Conservation (phyloP, 2,797 vertebrate species). For the Microctenopoma lineatum region DNA sequence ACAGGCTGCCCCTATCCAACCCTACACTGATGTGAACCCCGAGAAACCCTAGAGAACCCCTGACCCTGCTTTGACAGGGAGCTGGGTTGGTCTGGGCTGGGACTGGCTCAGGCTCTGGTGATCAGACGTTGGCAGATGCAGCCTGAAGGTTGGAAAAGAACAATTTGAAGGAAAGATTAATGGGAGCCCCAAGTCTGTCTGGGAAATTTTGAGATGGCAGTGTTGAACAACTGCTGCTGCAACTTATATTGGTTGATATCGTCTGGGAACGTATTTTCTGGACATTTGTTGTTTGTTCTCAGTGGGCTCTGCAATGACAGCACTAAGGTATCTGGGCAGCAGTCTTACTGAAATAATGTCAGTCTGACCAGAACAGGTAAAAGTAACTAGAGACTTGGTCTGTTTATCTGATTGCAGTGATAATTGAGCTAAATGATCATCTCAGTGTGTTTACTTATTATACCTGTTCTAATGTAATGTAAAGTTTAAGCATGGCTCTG, state of each 20-base stretch:
- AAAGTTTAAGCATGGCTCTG: neutral
- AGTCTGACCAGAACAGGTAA: neutral
- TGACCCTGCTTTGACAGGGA: slow-evolving; percentile 70
- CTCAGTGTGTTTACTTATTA: too few relatives aligned
- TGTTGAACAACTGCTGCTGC: slow-evolving; percentile 29
- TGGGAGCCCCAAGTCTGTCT: slow-evolving; percentile 20
- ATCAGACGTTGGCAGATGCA: slow-evolving; percentile 16
- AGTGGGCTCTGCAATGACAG: too few relatives aligned
- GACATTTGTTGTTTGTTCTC: too few relatives aligned
- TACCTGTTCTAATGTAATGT: neutral
- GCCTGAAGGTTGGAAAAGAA: slow-evolving; percentile 40
- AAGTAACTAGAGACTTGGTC: too few relatives aligned
- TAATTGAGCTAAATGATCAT: too few relatives aligned
- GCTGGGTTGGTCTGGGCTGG: slow-evolving; percentile 32
- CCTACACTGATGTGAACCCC: slow-evolving; percentile 62
- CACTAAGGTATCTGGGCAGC: too few relatives aligned
- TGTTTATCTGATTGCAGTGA: too few relatives aligned
- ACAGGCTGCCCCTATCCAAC: slow-evolving; percentile 66
- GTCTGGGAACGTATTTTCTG: neutral
- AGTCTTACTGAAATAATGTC: neutral
- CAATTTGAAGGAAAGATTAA: slow-evolving; percentile 45
- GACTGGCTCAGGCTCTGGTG: slow-evolving; percentile 25
- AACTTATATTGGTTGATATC: neutral
- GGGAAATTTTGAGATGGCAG: slow-evolving; percentile 25
- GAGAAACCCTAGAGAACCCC: slow-evolving; percentile 66